These are phyloP conservation scores for Keiferia lycopersicella DNA, from an alignment of 2,888 invertebrate genomes.

Conservation along the genomic window DNA sequence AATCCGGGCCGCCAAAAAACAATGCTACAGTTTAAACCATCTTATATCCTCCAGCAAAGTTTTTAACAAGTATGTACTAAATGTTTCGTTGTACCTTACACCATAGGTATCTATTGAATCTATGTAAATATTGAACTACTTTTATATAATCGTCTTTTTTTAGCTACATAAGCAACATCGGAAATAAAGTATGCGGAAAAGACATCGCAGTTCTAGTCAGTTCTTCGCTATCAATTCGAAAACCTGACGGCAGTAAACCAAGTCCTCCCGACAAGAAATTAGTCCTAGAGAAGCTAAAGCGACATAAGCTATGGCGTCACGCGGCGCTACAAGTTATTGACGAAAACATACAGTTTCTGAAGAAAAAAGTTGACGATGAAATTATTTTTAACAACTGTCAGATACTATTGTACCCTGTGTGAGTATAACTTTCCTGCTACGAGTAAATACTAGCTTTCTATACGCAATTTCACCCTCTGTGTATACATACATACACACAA, in stretches of 20 bases:
- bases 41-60: slow-evolving; percentile 61
- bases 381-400: slow-evolving; percentile 83
- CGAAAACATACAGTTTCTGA: slow-evolving; percentile 81
- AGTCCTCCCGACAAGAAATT: slow-evolving; percentile 27
- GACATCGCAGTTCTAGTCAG: slow-evolving; percentile 63
- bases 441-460: background rate
- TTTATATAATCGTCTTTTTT: too few species aligned
- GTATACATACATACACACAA: too few species aligned
- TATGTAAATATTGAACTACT: too few species aligned
- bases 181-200: slow-evolving; percentile 71
- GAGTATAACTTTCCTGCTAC: slow-evolving; percentile 48
- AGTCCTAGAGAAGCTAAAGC: slow-evolving; percentile 59
- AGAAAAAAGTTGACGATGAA: slow-evolving; percentile 69
- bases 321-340: slow-evolving; percentile 82
- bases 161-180: slow-evolving; percentile 81
- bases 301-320: slow-evolving; percentile 85
- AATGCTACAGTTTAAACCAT: slow-evolving; percentile 70
- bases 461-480: too few species aligned
- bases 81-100: background rate
- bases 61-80: slow-evolving; percentile 66
- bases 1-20: slow-evolving; percentile 64
- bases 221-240: slow-evolving; percentile 45
- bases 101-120: too few species aligned
- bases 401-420: slow-evolving; percentile 86
- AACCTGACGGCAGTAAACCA: background rate